Evolutionary conservation across 2,113 vertebrate species (phyloP).

Genomic region (Gavia stellata): DNA sequence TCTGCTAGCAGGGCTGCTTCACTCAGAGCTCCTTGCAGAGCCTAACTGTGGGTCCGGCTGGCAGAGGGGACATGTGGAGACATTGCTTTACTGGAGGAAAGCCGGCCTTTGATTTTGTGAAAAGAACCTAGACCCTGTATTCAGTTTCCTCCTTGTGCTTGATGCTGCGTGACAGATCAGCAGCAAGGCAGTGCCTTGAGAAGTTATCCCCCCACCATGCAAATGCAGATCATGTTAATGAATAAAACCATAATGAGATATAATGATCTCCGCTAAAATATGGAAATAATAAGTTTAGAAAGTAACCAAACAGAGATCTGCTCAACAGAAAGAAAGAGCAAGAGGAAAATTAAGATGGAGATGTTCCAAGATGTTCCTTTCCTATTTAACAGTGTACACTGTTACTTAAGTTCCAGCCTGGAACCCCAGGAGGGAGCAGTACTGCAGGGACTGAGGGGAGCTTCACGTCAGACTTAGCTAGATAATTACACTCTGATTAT

Average conservation of each 20-base stretch:
- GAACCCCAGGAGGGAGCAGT: slow-evolving; percentile 21
- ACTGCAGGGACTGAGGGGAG: slow-evolving; percentile 30
- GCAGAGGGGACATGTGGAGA: background rate
- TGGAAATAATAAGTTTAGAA: background rate
- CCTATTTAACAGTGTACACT: slow-evolving; percentile 16
- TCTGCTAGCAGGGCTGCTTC: background rate
- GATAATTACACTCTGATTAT: slow-evolving; percentile 22
- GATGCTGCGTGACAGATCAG: background rate
- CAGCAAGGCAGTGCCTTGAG: background rate
- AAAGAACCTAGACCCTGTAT: background rate
- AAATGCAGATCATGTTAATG: background rate
- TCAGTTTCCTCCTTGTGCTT: background rate
- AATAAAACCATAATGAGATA: background rate
- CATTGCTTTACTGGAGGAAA: background rate
- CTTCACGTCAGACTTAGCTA: background rate
- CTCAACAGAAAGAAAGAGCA: background rate
- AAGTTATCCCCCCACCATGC: background rate
- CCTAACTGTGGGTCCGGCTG: background rate
- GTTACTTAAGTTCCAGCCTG: slow-evolving; percentile 54
- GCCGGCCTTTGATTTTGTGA: background rate
- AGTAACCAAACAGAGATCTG: background rate
- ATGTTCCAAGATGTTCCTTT: no score
- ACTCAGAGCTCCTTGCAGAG: background rate
- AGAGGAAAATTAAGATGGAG: background rate
- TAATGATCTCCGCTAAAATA: background rate